These are phyloP conservation scores for Blastobasis lacticolella DNA, from an alignment of 2,888 invertebrate species.

Conservation along the genomic window DNA sequence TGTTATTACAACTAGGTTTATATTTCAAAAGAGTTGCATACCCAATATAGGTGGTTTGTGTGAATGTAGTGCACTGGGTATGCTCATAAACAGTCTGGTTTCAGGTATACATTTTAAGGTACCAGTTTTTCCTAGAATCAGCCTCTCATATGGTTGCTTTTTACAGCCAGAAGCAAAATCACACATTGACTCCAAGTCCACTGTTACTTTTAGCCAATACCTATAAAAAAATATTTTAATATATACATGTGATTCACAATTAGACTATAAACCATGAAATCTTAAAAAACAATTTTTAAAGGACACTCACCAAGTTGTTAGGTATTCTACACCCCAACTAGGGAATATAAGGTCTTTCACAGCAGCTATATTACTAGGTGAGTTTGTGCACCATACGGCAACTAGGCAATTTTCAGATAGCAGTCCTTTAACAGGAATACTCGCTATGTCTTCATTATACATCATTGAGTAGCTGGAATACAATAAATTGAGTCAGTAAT, in stretches of 20 bases:
- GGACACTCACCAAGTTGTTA: conserved; percentile 76
- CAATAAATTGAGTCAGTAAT: neutral
- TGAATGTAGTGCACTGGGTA: conserved; percentile 95
- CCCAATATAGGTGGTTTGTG: conserved; percentile 93
- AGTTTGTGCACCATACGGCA: conserved; percentile 95
- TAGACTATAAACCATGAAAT: neutral
- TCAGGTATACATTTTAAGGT: conserved; percentile 43
- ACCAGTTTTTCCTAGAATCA: conserved; percentile 67
- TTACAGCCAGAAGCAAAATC: conserved; percentile 77
- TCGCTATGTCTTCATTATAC: conserved; percentile 81
- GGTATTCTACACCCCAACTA: conserved; percentile 81
- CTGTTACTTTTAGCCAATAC: conserved; percentile 88
- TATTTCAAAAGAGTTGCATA: conserved; percentile 30
- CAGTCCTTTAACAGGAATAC: conserved; percentile 80
- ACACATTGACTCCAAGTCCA: conserved; percentile 78
- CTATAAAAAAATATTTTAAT: too few species aligned
- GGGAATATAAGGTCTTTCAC: conserved; percentile 84
- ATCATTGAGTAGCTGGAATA: conserved; percentile 84
- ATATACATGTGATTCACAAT: too few species aligned
- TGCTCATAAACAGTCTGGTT: conserved; percentile 81
- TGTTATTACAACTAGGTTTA: too few species aligned
- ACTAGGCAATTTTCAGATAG: conserved; percentile 79
- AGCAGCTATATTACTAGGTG: conserved; percentile 78
- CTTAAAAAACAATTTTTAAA: neutral
- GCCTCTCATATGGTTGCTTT: conserved; percentile 92